Evolutionary conservation across 2,888 invertebrate species (phyloP), one percentile per base, ranked within the genome.

Genomic region (Agriopis marginaria): DNA sequence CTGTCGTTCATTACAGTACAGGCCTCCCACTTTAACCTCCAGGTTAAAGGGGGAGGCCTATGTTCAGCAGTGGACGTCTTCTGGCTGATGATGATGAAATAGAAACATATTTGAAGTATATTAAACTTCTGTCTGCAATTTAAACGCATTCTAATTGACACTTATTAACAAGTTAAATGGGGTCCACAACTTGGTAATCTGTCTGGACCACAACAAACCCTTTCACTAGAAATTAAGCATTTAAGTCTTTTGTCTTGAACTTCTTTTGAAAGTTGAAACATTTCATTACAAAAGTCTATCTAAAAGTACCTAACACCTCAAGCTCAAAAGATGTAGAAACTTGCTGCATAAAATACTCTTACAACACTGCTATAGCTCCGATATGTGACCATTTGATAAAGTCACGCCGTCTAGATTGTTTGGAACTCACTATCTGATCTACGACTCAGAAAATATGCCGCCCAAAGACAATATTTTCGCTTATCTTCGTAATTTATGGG

Each of bases 401-500:
- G 80, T 84, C 82, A 75, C 82, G 69, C 50, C 55, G 60, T 73
- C 81, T 82, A 81, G 78, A 89, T 88, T 91, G 89, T 91, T 90
- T 87, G 87, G 82, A 90, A 92, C 83, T 91, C 89, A 87, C 87
- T 89, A 89, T 89, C 88, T 70, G 71, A 66, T 74, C 77, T 70
- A 72, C 85, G 85, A 86, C 86, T 83, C 73, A 79, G 86, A 89
- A 93, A 93, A 91, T 92, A 92, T 93, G 90, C 75, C 87, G 75
- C 79, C 79, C 75, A 87, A 89, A 90, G 92, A 93, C 93, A 93
- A 93, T 93, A 93, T 93, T 93, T 93, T 90, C 89, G 89, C 88
- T 93, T 94, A 93, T 92, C 93, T 87, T 62, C 70, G 84, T 92
- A 93, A 94, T 94, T 94, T 93, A 93, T 93, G 91, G 87, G 90